Conservation (phyloP, 2,797 vertebrate genomes). For the Gallinago nigripennis region DNA sequence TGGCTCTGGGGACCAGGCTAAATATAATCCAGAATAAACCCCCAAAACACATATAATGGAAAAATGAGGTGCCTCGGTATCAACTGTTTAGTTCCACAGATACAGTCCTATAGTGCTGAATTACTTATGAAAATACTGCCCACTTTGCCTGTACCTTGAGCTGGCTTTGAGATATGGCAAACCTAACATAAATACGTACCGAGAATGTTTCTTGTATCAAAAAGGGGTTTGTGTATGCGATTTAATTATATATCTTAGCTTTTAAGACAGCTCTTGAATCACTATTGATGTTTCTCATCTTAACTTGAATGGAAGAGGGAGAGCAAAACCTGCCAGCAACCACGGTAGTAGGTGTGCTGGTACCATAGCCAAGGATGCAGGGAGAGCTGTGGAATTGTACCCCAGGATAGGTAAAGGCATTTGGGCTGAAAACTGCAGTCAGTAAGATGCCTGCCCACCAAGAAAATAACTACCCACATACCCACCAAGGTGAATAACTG, state of each 20-base stretch:
- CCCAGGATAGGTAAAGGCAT: not conserved
- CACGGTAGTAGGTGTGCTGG: not conserved
- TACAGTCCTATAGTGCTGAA: not conserved
- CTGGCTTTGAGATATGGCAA: not conserved
- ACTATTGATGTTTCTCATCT: not conserved
- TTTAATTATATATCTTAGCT: not conserved
- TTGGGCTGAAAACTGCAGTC: not conserved
- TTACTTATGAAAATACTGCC: not conserved
- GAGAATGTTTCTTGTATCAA: not conserved
- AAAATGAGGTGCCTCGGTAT: not conserved
- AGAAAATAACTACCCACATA: not conserved
- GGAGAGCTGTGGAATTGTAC: not conserved
- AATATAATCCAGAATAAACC: conserved; percentile 20
- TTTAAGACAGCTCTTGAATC: not conserved
- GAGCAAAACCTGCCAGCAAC: not conserved
- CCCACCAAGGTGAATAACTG: not conserved
- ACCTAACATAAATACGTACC: not conserved
- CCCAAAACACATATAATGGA: not conserved
- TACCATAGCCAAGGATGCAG: not conserved
- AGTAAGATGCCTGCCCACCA: not conserved
- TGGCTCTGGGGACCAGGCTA: not conserved
- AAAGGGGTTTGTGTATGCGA: not conserved
- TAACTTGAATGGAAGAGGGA: not conserved
- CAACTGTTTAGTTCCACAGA: not conserved
- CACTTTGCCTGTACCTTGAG: not conserved